phyloP scores from a whole-genome alignment of 2,113 vertebrate species.

The Antennarius striatus region DNA sequence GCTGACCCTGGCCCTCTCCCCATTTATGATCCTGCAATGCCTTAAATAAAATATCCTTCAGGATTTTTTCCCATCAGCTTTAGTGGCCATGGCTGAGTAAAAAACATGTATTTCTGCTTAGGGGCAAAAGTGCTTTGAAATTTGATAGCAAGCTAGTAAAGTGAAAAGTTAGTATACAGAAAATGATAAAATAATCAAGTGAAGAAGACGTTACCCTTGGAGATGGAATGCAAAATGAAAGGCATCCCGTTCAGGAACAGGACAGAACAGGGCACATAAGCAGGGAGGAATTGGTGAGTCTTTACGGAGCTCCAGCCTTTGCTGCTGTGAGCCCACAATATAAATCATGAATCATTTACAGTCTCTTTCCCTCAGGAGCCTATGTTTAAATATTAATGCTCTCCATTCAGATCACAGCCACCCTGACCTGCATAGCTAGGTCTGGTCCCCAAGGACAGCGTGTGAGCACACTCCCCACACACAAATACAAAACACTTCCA shows the following conservation, averaged over 20 bases:
- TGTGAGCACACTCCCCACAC: conserved; percentile 31
- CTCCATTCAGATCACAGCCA: conserved; percentile 77
- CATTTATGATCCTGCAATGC: background rate
- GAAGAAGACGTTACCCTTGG: conserved; percentile 57
- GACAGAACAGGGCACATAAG: conserved; percentile 42
- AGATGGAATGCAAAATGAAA: conserved; percentile 58
- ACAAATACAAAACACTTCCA: conserved; percentile 53
- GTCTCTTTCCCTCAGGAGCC: conserved; percentile 70
- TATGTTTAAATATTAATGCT: conserved; percentile 77
- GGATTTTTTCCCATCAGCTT: background rate
- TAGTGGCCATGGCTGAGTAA: background rate
- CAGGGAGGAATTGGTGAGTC: conserved; percentile 56
- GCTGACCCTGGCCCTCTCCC: too few species aligned
- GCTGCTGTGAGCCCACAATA: conserved; percentile 53
- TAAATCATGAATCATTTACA: conserved; percentile 79
- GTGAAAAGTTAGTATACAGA: conserved; percentile 16
- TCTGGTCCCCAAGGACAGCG: conserved; percentile 66
- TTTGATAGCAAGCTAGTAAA: conserved; percentile 23
- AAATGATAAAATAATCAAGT: conserved; percentile 29
- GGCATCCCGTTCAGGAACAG: conserved; percentile 40
- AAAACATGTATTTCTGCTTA: conserved; percentile 4
- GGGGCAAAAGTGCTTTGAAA: conserved; percentile 13
- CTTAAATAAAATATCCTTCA: conserved; percentile 5
- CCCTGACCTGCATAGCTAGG: conserved; percentile 73
- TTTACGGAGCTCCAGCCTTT: conserved; percentile 58